phyloP scores from a whole-genome alignment of 2,797 vertebrate genomes.

The Argyrosomus regius region DNA sequence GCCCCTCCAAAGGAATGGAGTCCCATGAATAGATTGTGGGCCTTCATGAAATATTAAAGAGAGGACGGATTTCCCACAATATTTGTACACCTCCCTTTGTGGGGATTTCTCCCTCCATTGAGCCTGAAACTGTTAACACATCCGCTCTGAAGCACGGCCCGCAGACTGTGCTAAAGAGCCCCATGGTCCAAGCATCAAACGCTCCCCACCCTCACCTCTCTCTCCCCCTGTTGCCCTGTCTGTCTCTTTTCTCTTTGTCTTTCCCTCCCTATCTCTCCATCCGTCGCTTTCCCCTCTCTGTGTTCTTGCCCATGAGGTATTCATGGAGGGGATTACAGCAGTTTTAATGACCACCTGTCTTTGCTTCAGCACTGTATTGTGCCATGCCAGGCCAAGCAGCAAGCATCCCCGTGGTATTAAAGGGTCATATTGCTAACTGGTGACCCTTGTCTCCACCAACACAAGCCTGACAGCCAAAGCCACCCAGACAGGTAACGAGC shows the following conservation, averaged over 20 bases:
- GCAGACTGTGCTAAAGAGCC: slow-evolving; percentile 86
- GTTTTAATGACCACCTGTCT: slow-evolving; percentile 89
- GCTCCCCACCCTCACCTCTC: slow-evolving; percentile 59
- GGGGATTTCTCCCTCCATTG: slow-evolving; percentile 95
- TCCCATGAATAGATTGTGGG: slow-evolving; percentile 90
- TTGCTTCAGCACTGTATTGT: slow-evolving; percentile 76
- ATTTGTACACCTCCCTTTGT: slow-evolving; percentile 96
- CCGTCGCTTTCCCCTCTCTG: slow-evolving; percentile 45
- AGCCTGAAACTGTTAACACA: slow-evolving; percentile 95
- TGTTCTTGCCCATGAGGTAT: slow-evolving; percentile 80
- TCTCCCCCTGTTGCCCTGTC: slow-evolving; percentile 48
- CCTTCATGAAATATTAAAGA: slow-evolving; percentile 93
- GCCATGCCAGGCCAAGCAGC: slow-evolving; percentile 78
- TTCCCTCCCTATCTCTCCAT: slow-evolving; percentile 57
- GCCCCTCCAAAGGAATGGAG: slow-evolving; percentile 92
- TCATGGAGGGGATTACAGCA: slow-evolving; percentile 86
- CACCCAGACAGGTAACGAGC: slow-evolving; percentile 45
- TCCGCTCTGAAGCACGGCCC: slow-evolving; percentile 89
- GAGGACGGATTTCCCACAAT: slow-evolving; percentile 94
- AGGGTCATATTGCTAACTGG: slow-evolving; percentile 70
- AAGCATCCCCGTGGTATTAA: slow-evolving; percentile 70
- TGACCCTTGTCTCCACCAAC: slow-evolving; percentile 73
- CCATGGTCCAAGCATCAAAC: slow-evolving; percentile 81
- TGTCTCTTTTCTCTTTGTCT: slow-evolving; percentile 64
- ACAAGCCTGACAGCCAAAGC: slow-evolving; percentile 48